phyloP scores from a whole-genome alignment of 2,888 invertebrate species.

The Dimorphilus gyrociliatus region DNA sequence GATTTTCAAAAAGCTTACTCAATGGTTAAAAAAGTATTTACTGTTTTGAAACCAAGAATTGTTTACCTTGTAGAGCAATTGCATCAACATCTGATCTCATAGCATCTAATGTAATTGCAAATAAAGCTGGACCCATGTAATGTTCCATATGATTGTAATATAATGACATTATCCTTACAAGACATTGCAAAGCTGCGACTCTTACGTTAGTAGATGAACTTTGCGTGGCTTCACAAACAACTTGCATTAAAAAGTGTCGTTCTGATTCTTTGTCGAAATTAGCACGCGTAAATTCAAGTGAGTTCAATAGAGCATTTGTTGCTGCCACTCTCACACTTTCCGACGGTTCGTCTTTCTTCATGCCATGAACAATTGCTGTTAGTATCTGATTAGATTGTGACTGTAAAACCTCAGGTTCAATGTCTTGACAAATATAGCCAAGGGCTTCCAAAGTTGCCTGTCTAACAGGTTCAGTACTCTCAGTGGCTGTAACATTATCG shows the following conservation, averaged over 20 bases:
- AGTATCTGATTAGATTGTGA: conserved; percentile 85
- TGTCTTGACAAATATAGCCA: conserved; percentile 97
- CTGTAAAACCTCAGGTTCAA: conserved; percentile 75
- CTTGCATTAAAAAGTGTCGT: conserved; percentile 97
- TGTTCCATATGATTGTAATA: conserved; percentile 99
- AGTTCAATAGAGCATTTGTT: conserved; percentile 86
- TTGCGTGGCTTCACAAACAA: conserved; percentile 96
- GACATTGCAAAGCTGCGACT: conserved; percentile 91
- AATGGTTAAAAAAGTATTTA: too few species aligned
- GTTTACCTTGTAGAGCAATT: conserved; percentile 85
- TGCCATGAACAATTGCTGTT: conserved; percentile 96
- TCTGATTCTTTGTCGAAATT: conserved; percentile 96
- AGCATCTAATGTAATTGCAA: conserved; percentile 92
- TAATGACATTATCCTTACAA: conserved; percentile 91
- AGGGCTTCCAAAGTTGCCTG: conserved; percentile 94
- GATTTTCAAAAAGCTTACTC: too few species aligned
- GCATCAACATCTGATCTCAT: conserved; percentile 95
- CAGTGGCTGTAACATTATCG: conserved; percentile 63
- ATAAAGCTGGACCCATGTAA: conserved; percentile 93
- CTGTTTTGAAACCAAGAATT: too few species aligned
- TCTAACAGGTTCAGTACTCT: conserved; percentile 75
- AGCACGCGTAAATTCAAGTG: conserved; percentile 90
- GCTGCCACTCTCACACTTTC: conserved; percentile 84
- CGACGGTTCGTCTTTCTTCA: conserved; percentile 78
- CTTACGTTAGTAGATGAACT: conserved; percentile 73